Percentiles rank a stretch among this genome's conserved stretches.
These are phyloP conservation scores for Ophion obscuratus DNA, from an alignment of 2,888 invertebrate species.

Conservation along the genomic window DNA sequence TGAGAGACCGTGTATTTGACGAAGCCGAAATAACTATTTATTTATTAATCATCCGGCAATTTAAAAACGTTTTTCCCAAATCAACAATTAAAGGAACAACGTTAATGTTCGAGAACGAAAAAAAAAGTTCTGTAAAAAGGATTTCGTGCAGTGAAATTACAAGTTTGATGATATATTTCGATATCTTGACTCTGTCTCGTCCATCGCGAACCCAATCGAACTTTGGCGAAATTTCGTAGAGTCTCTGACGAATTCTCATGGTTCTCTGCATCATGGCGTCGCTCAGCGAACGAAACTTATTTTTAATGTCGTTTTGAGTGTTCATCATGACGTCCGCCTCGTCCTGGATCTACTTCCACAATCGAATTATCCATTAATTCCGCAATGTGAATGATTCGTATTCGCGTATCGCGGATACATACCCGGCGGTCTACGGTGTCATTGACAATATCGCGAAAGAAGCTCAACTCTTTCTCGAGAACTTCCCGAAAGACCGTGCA, in stretches of 20 bases:
- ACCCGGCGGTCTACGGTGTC: slow-evolving; percentile 71
- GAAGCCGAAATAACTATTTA: too few species aligned
- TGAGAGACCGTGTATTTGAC: too few species aligned
- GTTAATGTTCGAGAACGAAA: not conserved
- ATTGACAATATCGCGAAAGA: slow-evolving; percentile 71
- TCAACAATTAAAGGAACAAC: not conserved
- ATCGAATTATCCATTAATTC: slow-evolving; percentile 7
- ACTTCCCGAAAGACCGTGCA: slow-evolving; percentile 65
- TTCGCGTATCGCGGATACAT: not conserved
- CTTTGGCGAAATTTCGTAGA: slow-evolving; percentile 70
- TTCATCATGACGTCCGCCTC: slow-evolving; percentile 72
- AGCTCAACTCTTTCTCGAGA: slow-evolving; percentile 69
- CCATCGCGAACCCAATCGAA: slow-evolving; percentile 72
- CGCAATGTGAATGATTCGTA: not conserved
- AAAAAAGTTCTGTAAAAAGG: not conserved
- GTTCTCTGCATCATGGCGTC: slow-evolving; percentile 69
- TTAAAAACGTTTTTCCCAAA: not conserved
- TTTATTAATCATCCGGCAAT: not conserved
- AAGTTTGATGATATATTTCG: slow-evolving; percentile 61
- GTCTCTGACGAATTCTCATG: slow-evolving; percentile 67
- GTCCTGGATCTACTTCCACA: slow-evolving; percentile 68
- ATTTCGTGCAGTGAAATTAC: slow-evolving; percentile 35
- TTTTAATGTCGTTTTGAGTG: slow-evolving; percentile 70
- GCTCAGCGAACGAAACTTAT: slow-evolving; percentile 68
- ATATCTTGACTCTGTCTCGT: slow-evolving; percentile 63